Evolutionary conservation across 2,113 vertebrate species (phyloP), one percentile per base, ranked within the genome.

Genomic region (Poeciliopsis turrubarensis): DNA sequence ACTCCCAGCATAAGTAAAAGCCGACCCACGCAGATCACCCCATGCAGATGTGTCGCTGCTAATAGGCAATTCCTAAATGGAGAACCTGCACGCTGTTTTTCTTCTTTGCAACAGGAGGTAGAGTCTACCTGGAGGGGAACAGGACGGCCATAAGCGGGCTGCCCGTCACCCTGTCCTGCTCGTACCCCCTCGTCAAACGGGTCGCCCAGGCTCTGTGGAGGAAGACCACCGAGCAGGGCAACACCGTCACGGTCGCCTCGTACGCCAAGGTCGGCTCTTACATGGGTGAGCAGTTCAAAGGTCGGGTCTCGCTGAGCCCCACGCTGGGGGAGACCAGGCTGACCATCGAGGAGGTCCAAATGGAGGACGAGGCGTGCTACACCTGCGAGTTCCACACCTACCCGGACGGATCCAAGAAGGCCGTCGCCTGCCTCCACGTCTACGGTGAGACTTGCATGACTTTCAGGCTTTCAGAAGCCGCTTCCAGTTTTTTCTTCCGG

Each of bases 361-460:
- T 82, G 6, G 90, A 94, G 71, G 95, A 95, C 2, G 94, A 95
- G 77, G 93, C 86, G 30, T 95, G 95, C 90, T 95, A 95, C 88
- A 93, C 90, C 74, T 95, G 95, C 12, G 91, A 95, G 79, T 95
- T 94, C 77, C 91, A 95, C 89, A 86, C 92, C 0, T 94, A 82
- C 82, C 94, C 95, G 0, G 89, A 90, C 0, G 94, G 95, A 26
- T 86, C 60, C 41, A 90, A 8, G 68, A 89, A 78, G 1, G 77
- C 72, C 62, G 78, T 65, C 0, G 67, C 89, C 72, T 95, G 95
- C 82, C 90, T 95, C 29, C 88, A 78, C 12, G 91, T 95, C 1
- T 93, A 93, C 25, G 94, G 95, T 95, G 86, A 76, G 92, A 30
- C 39, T 29, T 29, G 0, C 12, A 8, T 4, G 1, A 0, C 5